Conservation (phyloP, 2,113 vertebrate species). For the Pterophyllum scalare region DNA sequence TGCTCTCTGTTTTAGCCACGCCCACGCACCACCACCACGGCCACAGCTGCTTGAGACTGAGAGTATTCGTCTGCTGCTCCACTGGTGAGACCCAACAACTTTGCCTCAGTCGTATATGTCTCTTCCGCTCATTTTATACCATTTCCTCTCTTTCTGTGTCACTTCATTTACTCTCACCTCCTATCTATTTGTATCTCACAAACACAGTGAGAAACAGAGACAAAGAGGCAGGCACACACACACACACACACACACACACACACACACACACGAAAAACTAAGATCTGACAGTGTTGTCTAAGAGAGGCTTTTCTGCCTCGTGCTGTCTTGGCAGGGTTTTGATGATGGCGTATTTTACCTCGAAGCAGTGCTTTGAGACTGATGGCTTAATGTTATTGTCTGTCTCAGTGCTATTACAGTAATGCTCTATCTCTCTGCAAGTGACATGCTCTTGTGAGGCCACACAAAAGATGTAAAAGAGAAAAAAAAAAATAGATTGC, state of each 20-base stretch:
- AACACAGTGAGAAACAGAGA: conserved; percentile 17
- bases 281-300: conserved; percentile 45
- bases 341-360: conserved; percentile 44
- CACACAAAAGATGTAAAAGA: conserved; percentile 37
- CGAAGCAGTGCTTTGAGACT: conserved; percentile 44
- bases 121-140: not conserved
- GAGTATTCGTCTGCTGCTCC: conserved; percentile 94
- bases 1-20: conserved; percentile 82
- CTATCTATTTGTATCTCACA: conserved; percentile 10
- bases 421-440: conserved; percentile 34
- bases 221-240: not conserved
- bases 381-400: conserved; percentile 59
- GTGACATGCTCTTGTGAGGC: conserved; percentile 26
- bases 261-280: conserved; percentile 2
- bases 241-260: not conserved
- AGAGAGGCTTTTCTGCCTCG: conserved; percentile 36
- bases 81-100: conserved; percentile 85
- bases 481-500: conserved; percentile 16
- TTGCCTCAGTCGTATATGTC: not conserved
- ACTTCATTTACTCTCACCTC: conserved; percentile 9
- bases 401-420: conserved; percentile 47
- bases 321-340: conserved; percentile 32
- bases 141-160: conserved; percentile 7
- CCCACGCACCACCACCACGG: conserved; percentile 90
- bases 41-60: conserved; percentile 94